phyloP scores from a whole-genome alignment of 2,113 vertebrate genomes.

The Oreochromis niloticus region DNA sequence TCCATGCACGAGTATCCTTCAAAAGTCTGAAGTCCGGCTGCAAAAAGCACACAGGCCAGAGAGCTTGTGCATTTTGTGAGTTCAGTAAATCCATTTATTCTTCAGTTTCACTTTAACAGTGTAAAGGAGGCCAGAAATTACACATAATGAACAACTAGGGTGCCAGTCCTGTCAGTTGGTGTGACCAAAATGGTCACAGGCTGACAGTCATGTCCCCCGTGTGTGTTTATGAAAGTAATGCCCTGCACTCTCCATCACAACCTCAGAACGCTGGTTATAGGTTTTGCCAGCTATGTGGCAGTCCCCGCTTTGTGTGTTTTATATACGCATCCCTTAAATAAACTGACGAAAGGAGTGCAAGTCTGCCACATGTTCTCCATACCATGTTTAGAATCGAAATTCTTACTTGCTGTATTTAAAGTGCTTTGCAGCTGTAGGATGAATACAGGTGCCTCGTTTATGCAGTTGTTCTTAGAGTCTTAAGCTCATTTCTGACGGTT shows the following conservation, averaged over 20 bases:
- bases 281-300: slow-evolving; percentile 61
- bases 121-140: slow-evolving; percentile 70
- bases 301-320: slow-evolving; percentile 58
- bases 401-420: slow-evolving; percentile 14
- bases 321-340: slow-evolving; percentile 72
- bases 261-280: slow-evolving; percentile 67
- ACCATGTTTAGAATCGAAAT: slow-evolving; percentile 40
- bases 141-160: slow-evolving; percentile 69
- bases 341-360: slow-evolving; percentile 56
- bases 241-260: slow-evolving; percentile 59
- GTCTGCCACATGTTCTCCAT: slow-evolving; percentile 59
- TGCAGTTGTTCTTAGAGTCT: neutral
- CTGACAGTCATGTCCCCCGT: slow-evolving; percentile 64
- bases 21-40: slow-evolving; percentile 6
- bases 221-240: slow-evolving; percentile 66
- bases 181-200: slow-evolving; percentile 71
- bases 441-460: neutral
- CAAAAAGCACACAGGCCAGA: slow-evolving; percentile 9
- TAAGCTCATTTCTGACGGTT: neutral
- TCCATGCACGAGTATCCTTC: slow-evolving; percentile 1
- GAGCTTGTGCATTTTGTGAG: slow-evolving; percentile 34
- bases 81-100: slow-evolving; percentile 69
- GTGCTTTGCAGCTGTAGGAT: slow-evolving; percentile 12
- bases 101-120: slow-evolving; percentile 65
- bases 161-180: slow-evolving; percentile 69